These are phyloP conservation scores for Acanthisitta chloris DNA, from an alignment of 2,113 vertebrate species.

Conservation along the genomic window DNA sequence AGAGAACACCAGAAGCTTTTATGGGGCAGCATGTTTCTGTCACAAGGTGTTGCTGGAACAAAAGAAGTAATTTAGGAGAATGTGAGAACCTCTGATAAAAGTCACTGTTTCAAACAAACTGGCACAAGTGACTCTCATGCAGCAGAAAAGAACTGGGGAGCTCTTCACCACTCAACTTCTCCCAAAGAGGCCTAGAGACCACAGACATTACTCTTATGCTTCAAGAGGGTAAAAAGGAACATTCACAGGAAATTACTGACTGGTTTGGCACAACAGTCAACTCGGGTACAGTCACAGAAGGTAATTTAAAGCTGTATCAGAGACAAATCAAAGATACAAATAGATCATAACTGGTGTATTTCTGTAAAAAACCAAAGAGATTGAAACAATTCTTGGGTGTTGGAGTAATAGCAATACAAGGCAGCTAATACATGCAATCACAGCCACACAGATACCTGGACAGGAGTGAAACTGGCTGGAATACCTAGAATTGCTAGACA, in stretches of 20 bases:
- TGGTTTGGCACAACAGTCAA: not conserved
- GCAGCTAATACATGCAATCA: not conserved
- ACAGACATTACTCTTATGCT: not conserved
- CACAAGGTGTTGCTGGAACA: not conserved
- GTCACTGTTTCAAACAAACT: not conserved
- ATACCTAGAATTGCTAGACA: not conserved
- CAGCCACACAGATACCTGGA: not conserved
- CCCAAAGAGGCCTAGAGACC: not conserved
- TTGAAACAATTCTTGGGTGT: accelerated
- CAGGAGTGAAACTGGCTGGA: not conserved
- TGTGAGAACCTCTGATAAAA: not conserved
- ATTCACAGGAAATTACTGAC: not conserved
- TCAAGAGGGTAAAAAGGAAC: not conserved
- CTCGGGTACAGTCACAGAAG: not conserved
- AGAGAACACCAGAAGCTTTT: not conserved
- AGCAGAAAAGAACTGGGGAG: not conserved
- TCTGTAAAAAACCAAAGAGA: not conserved
- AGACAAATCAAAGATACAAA: not conserved
- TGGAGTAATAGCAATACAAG: not conserved
- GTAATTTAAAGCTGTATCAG: not conserved
- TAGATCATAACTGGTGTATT: not conserved
- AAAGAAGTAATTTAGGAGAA: not conserved
- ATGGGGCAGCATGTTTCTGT: not conserved
- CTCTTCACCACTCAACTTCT: not conserved
- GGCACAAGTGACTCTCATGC: not conserved